Conservation (phyloP, 2,888 invertebrate species). For the Acrocyrtus sp. region DNA sequence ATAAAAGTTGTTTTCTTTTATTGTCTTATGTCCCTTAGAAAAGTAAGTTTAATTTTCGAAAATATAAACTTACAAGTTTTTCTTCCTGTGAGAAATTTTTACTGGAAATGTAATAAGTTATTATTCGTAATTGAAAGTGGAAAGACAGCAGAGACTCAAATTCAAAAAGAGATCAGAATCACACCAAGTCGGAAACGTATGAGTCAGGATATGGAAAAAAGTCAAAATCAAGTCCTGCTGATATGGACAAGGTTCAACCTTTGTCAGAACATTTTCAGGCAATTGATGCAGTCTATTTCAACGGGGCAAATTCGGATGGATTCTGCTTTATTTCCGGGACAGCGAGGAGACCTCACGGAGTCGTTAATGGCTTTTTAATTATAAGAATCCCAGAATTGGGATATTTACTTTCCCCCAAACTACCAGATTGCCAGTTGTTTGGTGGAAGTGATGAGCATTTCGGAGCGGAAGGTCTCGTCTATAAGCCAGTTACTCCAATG, state of each 20-base stretch:
- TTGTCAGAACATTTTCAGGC: slow-evolving; percentile 72
- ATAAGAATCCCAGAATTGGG: slow-evolving; percentile 76
- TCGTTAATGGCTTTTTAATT: slow-evolving; percentile 74
- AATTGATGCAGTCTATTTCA: slow-evolving; percentile 76
- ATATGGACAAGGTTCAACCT: slow-evolving; percentile 72
- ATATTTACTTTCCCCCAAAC: slow-evolving; percentile 74
- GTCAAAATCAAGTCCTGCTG: slow-evolving; percentile 64
- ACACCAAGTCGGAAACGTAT: slow-evolving; percentile 59
- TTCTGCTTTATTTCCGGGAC: slow-evolving; percentile 71
- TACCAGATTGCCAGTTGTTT: slow-evolving; percentile 78
- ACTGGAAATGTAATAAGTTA: background rate
- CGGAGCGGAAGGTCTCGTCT: slow-evolving; percentile 76
- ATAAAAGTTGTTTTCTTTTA: slow-evolving; percentile 73
- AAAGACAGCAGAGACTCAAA: slow-evolving; percentile 57
- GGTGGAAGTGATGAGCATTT: slow-evolving; percentile 72
- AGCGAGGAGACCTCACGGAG: slow-evolving; percentile 71
- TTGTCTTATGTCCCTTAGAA: slow-evolving; percentile 70
- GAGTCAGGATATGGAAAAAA: slow-evolving; percentile 64
- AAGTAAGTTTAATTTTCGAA: slow-evolving; percentile 67
- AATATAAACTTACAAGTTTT: slow-evolving; percentile 1
- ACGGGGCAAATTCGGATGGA: slow-evolving; percentile 73
- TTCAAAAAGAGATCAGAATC: slow-evolving; percentile 50
- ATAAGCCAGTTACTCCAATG: slow-evolving; percentile 78
- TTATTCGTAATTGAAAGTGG: slow-evolving; percentile 53
- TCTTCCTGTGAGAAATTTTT: background rate